Evolutionary conservation across 2,888 invertebrate genomes (phyloP), one percentile per base, ranked within the genome.

Genomic region (Formica aserva): DNA sequence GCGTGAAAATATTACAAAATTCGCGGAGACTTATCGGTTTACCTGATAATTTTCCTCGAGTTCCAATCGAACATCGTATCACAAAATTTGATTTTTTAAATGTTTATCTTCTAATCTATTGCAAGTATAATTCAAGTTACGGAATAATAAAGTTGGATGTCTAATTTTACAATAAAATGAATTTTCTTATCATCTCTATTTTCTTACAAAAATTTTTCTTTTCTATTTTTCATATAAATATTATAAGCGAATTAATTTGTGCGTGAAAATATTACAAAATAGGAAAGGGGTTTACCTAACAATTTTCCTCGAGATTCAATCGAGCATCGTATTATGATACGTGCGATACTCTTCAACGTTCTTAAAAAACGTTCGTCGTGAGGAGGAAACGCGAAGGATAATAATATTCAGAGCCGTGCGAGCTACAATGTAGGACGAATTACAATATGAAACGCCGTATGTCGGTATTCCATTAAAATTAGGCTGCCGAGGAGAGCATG

Each of bases 401-500:
- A 80, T 80, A 80, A 80, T 80, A 80, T 80, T 80, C 78, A 80
- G 71, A 45, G 55, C 78, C 60, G 71, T 71, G 57, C 78, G 78
- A 80, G 78, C 26, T 80, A 80, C 78, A 80, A 80, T 80, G 72
- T 80, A 71, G 35, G 45, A 71, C 78, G 78, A 80, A 80, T 80
- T 80, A 80, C 78, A 80, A 80, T 80, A 80, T 80, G 78, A 80
- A 80, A 80, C 45, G 78, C 78, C 72, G 78, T 71, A 80, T 80
- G 72, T 80, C 78, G 72, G 78, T 80, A 72, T 80, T 35, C 78
- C 78, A 80, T 80, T 80, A 80, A 80, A 80, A 80, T 80, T 80
- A 71, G 78, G 60, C 60, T 80, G 78, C 78, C 13, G 78, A 80
- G 78, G 78, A 80, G 78, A 80, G 78, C 78, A 80, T 80, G 78